These are phyloP conservation scores for Odontothrips loti DNA, from an alignment of 2,888 invertebrate species.

Conservation along the genomic window DNA sequence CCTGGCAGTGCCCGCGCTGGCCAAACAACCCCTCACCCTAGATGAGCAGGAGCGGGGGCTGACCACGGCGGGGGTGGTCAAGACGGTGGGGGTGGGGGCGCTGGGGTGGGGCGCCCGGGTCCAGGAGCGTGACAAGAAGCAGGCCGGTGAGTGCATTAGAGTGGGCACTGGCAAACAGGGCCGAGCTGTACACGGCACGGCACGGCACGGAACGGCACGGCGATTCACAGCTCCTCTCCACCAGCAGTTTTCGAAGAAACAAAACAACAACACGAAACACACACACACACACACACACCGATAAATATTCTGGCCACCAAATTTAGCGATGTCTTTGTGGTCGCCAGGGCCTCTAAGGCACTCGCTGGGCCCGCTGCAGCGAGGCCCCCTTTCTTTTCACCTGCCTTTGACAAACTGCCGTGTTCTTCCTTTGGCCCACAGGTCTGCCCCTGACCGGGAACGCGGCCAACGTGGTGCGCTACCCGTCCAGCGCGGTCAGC, in stretches of 20 bases:
- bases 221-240: too few relatives aligned
- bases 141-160: neutral
- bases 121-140: slow-evolving; percentile 12
- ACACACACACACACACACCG: too few relatives aligned
- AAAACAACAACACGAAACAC: too few relatives aligned
- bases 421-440: neutral
- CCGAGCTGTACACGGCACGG: too few relatives aligned
- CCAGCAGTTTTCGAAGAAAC: too few relatives aligned
- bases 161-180: neutral
- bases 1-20: neutral
- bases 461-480: neutral
- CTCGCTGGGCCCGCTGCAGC: too few relatives aligned
- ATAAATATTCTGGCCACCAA: too few relatives aligned
- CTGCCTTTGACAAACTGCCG: too few relatives aligned
- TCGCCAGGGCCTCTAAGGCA: too few relatives aligned
- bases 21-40: neutral
- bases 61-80: neutral
- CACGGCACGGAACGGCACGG: too few relatives aligned
- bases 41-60: slow-evolving; percentile 7
- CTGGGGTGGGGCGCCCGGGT: neutral
- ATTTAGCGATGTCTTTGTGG: too few relatives aligned
- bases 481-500: neutral
- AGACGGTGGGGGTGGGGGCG: neutral
- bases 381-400: too few relatives aligned
- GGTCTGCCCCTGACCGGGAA: neutral